Conservation (phyloP, 1,140 invertebrate genomes). For the Drosophila melanica region DNA sequence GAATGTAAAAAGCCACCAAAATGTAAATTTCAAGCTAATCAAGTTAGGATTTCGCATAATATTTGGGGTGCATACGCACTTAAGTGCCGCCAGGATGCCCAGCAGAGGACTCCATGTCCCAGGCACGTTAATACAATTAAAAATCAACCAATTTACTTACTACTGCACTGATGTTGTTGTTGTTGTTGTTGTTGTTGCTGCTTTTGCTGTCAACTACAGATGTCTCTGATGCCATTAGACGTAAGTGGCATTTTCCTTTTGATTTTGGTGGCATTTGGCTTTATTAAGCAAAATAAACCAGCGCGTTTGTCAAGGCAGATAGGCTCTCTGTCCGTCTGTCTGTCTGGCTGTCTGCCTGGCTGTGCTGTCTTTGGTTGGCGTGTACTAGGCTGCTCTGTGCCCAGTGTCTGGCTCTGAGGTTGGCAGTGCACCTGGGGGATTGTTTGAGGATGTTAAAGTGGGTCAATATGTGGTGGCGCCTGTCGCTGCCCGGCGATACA, state of each 20-base stretch:
- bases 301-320: slow-evolving; percentile 29
- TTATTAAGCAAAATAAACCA: slow-evolving; percentile 71
- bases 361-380: no score
- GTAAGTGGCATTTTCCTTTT: slow-evolving; percentile 81
- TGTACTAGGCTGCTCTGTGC: not conserved
- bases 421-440: slow-evolving; percentile 18
- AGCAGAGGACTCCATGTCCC: slow-evolving; percentile 5
- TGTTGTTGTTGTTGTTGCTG: slow-evolving; percentile 41
- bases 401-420: not conserved
- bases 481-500: slow-evolving; percentile 18
- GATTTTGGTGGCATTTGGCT: slow-evolving; percentile 81
- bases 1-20: slow-evolving; percentile 8
- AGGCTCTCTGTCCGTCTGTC: not conserved
- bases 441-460: slow-evolving; percentile 64
- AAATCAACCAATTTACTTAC: slow-evolving; percentile 62
- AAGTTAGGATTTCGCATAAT: slow-evolving; percentile 56
- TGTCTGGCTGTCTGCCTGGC: not conserved
- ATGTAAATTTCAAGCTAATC: slow-evolving; percentile 45
- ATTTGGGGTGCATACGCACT: slow-evolving; percentile 61
- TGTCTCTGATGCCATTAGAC: slow-evolving; percentile 70
- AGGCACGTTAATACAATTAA: slow-evolving; percentile 73
- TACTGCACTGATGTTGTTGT: slow-evolving; percentile 13
- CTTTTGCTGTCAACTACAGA: slow-evolving; percentile 39
- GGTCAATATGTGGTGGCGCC: slow-evolving; percentile 52
- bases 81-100: slow-evolving; percentile 53